These are phyloP conservation scores for Marmota flaviventris DNA, from an alignment of 2,113 vertebrate species.

Conservation along the genomic window DNA sequence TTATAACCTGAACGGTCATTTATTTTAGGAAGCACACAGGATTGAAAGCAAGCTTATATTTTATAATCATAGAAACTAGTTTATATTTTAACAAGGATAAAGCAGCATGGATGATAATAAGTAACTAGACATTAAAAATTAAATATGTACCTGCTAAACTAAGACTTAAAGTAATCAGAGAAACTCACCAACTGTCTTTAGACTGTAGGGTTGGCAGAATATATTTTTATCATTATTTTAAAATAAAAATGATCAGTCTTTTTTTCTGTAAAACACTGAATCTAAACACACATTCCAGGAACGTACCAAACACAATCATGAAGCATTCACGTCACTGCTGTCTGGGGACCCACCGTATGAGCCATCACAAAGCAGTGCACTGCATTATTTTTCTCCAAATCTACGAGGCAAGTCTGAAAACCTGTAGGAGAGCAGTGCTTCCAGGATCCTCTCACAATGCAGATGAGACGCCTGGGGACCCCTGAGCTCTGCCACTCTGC, in stretches of 20 bases:
- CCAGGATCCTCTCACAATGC: background rate
- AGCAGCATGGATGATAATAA: background rate
- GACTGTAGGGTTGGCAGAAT: background rate
- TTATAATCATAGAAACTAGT: background rate
- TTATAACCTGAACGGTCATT: background rate
- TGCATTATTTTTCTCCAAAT: conserved; percentile 57
- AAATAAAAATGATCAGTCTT: conserved; percentile 17
- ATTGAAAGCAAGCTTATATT: background rate
- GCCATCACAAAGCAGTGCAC: conserved; percentile 73
- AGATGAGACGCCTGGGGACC: background rate
- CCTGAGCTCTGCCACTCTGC: background rate
- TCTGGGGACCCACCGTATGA: conserved; percentile 69
- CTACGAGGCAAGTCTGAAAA: conserved; percentile 68
- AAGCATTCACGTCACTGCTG: conserved; percentile 68
- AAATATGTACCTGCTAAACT: background rate
- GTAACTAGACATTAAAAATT: background rate
- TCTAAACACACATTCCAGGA: conserved; percentile 16
- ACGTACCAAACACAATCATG: conserved; percentile 72
- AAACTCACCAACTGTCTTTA: background rate
- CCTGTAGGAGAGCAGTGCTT: background rate
- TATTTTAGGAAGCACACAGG: background rate
- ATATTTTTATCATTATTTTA: background rate
- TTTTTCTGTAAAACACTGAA: conserved; percentile 14
- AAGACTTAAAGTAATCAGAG: background rate
- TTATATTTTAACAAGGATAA: background rate